Percentiles rank a stretch among this genome's conserved stretches.
Conservation (phyloP, 2,113 vertebrate genomes). For the Nothobranchius furzeri region DNA sequence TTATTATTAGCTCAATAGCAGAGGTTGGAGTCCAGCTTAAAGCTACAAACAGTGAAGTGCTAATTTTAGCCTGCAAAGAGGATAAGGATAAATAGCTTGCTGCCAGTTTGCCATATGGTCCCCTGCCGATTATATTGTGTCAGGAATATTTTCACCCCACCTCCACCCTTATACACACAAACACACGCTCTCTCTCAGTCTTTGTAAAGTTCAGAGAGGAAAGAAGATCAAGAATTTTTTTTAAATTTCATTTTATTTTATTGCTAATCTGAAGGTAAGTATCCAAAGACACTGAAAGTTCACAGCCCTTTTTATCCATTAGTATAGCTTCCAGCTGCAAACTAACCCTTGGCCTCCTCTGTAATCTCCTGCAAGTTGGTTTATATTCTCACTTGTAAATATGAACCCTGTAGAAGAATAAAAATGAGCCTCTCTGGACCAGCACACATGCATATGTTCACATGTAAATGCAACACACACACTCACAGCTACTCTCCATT, state of each 20-base stretch:
- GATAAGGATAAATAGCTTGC: conserved; percentile 98
- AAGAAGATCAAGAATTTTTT: background rate
- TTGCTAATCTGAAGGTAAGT: conserved; percentile 19
- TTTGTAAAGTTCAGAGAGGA: background rate
- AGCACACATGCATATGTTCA: conserved; percentile 64
- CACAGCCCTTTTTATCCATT: conserved; percentile 18
- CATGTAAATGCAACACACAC: conserved; percentile 69
- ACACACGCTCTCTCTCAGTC: conserved; percentile 33
- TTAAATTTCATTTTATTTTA: background rate
- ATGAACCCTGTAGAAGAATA: conserved; percentile 81
- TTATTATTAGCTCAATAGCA: conserved; percentile 80
- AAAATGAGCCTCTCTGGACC: conserved; percentile 76
- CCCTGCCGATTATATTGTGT: conserved; percentile 88
- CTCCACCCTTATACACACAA: conserved; percentile 51
- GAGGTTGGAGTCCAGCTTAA: conserved; percentile 82
- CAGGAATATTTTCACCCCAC: conserved; percentile 85
- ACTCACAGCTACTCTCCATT: conserved; percentile 59
- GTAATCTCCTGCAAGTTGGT: conserved; percentile 83
- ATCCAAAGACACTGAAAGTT: conserved; percentile 9
- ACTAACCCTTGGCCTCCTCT: conserved; percentile 80
- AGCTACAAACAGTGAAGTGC: conserved; percentile 87
- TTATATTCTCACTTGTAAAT: conserved; percentile 87
- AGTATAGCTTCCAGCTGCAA: conserved; percentile 51
- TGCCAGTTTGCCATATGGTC: conserved; percentile 94
- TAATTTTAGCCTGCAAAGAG: conserved; percentile 99